A percentile compares a stretch with the other conserved stretches of the same genome.
Evolutionary conservation across 2,797 vertebrate species (phyloP).

Genomic region (Thamnophis elegans): DNA sequence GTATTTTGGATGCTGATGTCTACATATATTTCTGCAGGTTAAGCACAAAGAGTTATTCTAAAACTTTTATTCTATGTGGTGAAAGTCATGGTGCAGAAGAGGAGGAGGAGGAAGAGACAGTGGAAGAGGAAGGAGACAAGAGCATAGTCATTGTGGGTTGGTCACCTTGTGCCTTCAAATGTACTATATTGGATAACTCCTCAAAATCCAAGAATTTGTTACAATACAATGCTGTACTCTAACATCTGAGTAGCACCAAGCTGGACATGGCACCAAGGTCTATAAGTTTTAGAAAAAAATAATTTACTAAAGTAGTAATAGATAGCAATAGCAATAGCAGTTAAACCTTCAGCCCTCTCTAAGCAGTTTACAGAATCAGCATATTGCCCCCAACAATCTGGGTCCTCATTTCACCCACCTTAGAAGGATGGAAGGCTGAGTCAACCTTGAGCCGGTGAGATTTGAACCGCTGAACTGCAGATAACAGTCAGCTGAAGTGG

Average conservation of each 20-base stretch:
- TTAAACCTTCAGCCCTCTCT: too few species aligned
- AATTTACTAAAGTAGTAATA: background rate
- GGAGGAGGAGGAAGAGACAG: background rate
- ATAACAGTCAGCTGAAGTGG: too few species aligned
- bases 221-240: background rate
- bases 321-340: too few species aligned
- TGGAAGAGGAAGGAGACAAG: background rate
- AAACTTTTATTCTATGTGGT: background rate
- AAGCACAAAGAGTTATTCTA: background rate
- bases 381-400: too few species aligned
- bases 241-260: background rate
- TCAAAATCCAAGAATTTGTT: background rate
- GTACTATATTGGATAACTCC: background rate
- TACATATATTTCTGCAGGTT: conserved; percentile 21
- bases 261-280: background rate
- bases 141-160: background rate
- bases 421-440: too few species aligned
- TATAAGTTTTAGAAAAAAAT: background rate
- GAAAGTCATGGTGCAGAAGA: background rate
- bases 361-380: too few species aligned
- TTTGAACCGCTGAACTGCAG: too few species aligned
- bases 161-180: background rate
- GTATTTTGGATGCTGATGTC: conserved; percentile 9
- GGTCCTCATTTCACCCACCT: too few species aligned
- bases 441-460: too few species aligned